phyloP scores from a whole-genome alignment of 2,888 invertebrate genomes.

The Dascillus cervinus region DNA sequence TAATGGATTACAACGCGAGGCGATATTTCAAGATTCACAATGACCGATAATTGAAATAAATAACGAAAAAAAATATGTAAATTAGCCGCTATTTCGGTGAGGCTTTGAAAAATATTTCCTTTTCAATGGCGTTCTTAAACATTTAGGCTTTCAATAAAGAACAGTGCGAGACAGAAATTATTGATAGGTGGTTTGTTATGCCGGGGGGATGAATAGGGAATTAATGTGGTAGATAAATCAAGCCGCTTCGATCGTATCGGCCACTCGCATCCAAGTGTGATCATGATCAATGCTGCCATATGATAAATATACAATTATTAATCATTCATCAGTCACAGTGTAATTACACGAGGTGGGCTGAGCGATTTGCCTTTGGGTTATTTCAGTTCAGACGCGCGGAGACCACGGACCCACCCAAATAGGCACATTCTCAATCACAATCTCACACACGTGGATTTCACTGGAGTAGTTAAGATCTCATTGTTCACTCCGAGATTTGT shows the following conservation, averaged over 20 bases:
- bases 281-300: constrained; percentile 36
- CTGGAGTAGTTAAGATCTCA: too few species aligned
- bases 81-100: too few species aligned
- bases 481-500: too few species aligned
- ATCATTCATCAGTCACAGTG: constrained; percentile 39
- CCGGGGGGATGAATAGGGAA: constrained; percentile 33
- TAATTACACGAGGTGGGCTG: constrained; percentile 33
- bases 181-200: constrained; percentile 22
- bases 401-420: constrained; percentile 18
- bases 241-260: constrained; percentile 30
- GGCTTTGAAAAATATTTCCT: neutral
- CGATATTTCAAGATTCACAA: too few species aligned
- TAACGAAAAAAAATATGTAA: too few species aligned
- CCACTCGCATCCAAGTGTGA: constrained; percentile 29
- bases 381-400: constrained; percentile 19
- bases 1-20: neutral
- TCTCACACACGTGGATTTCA: too few species aligned
- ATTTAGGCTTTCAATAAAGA: constrained; percentile 17
- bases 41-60: too few species aligned
- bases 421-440: too few species aligned
- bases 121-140: constrained; percentile 4
- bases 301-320: constrained; percentile 40
- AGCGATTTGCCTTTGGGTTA: constrained; percentile 18
- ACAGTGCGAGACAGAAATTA: constrained; percentile 16
- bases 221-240: constrained; percentile 35